A percentile compares a stretch with the other conserved stretches of the same genome.
Evolutionary conservation across 1,140 invertebrate species (phyloP).

Genomic region (Heliconius hermathena): DNA sequence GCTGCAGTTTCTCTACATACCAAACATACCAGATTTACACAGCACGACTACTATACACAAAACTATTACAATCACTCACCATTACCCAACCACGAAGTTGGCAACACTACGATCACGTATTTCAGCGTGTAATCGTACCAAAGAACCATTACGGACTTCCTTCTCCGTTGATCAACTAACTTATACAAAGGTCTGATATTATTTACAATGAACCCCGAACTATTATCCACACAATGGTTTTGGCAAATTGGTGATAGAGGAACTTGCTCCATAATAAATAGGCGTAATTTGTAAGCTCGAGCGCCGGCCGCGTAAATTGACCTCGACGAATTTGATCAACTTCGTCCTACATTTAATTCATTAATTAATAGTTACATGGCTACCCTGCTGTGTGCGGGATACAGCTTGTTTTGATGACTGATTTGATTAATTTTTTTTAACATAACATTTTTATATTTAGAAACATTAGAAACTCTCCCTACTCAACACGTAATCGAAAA

Average conservation of each 20-base stretch:
- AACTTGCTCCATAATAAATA: conserved; percentile 64
- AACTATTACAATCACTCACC: neutral
- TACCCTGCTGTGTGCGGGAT: too few relatives aligned
- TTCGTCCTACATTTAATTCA: conserved; percentile 35
- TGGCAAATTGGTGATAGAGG: conserved; percentile 63
- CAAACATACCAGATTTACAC: neutral
- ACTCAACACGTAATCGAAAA: too few relatives aligned
- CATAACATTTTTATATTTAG: too few relatives aligned
- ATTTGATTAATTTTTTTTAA: too few relatives aligned
- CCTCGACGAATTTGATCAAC: conserved; percentile 41
- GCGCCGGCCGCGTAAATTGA: conserved; percentile 39
- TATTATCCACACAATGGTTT: conserved; percentile 58
- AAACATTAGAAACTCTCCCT: too few relatives aligned
- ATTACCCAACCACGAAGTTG: neutral
- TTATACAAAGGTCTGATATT: conserved; percentile 38
- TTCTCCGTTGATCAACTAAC: conserved; percentile 25
- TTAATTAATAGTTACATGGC: conserved; percentile 30
- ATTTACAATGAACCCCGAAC: conserved; percentile 43
- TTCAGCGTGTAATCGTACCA: conserved; percentile 16
- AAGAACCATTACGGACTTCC: conserved; percentile 17
- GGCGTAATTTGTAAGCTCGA: conserved; percentile 57
- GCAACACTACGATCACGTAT: conserved; percentile 19
- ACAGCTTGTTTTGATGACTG: too few relatives aligned
- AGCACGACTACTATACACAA: neutral
- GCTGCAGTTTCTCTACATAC: too few relatives aligned